Conservation (phyloP, 2,888 invertebrate species). For the Drosophila longiperda region DNA sequence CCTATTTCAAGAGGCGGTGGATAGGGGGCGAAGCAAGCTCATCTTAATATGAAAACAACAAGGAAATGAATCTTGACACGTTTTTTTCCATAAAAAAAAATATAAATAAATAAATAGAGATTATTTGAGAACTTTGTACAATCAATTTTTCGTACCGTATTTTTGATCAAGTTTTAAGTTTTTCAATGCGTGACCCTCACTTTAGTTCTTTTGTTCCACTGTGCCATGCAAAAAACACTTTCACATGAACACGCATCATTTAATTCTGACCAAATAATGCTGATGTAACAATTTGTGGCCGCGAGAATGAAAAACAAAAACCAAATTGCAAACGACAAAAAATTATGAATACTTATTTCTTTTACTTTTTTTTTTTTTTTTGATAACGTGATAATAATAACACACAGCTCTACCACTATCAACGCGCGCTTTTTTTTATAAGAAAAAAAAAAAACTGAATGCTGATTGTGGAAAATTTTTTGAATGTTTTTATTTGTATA, state of each 20-base stretch:
- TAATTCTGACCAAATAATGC: conserved; percentile 29
- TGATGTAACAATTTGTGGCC: conserved; percentile 58
- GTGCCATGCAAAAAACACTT: conserved; percentile 33
- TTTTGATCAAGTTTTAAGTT: background rate
- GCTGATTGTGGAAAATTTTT: conserved; percentile 43
- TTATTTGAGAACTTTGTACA: conserved; percentile 1
- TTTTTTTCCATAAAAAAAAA: background rate
- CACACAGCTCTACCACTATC: conserved; percentile 25
- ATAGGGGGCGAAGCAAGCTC: conserved; percentile 5
- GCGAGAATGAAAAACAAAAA: background rate
- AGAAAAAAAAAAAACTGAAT: background rate
- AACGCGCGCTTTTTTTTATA: conserved; percentile 9
- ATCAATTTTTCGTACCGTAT: background rate
- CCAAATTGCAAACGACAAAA: background rate
- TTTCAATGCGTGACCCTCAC: background rate
- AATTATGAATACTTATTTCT: background rate
- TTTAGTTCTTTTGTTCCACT: conserved; percentile 45
- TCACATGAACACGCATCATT: conserved; percentile 53
- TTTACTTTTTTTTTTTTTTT: background rate
- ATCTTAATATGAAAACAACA: conserved; percentile 10
- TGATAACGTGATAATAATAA: conserved; percentile 58
- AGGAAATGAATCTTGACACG: conserved; percentile 34
- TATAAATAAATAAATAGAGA: background rate
- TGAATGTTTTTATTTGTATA: background rate
- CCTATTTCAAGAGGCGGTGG: conserved; percentile 2